Evolutionary conservation across 2,113 vertebrate species (phyloP).

Genomic region (Apteryx owenii): DNA sequence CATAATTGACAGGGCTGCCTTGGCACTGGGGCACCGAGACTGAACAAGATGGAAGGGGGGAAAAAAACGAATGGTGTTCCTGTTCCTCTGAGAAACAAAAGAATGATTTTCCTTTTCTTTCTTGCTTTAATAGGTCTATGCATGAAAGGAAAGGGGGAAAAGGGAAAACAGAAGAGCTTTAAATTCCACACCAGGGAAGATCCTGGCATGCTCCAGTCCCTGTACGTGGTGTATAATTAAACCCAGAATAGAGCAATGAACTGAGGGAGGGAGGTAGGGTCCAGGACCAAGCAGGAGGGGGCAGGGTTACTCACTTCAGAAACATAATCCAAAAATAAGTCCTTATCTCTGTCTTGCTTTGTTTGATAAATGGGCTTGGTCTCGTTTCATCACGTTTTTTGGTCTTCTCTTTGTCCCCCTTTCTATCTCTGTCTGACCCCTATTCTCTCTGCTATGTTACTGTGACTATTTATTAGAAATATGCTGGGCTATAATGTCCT

Average conservation of each 20-base stretch:
- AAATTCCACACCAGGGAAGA: slow-evolving; percentile 33
- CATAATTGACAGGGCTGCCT: neutral
- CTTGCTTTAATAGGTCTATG: neutral
- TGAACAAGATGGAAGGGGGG: neutral
- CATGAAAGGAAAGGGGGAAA: neutral
- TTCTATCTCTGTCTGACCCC: neutral
- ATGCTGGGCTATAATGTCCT: neutral
- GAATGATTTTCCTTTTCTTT: neutral
- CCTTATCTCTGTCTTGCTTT: slow-evolving; percentile 6
- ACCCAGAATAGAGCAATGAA: slow-evolving; percentile 70
- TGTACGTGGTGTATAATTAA: slow-evolving; percentile 62
- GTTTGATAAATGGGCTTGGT: slow-evolving; percentile 41
- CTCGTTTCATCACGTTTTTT: slow-evolving; percentile 19
- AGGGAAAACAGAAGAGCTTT: slow-evolving; percentile 28
- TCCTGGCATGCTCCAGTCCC: slow-evolving; percentile 37
- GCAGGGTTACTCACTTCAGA: slow-evolving; percentile 54
- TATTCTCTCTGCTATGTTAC: neutral
- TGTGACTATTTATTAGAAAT: neutral
- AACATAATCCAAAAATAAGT: slow-evolving; percentile 66
- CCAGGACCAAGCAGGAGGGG: neutral
- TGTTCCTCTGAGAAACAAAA: neutral
- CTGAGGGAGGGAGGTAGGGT: slow-evolving; percentile 11
- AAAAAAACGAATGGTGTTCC: neutral
- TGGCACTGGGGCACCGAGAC: neutral
- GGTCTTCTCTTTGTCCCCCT: neutral